A percentile compares a stretch with the other conserved stretches of the same genome.
Evolutionary conservation across 53 echinoderm and acorn worm species (phyloP).

Genomic region (Luidia sarsii): DNA sequence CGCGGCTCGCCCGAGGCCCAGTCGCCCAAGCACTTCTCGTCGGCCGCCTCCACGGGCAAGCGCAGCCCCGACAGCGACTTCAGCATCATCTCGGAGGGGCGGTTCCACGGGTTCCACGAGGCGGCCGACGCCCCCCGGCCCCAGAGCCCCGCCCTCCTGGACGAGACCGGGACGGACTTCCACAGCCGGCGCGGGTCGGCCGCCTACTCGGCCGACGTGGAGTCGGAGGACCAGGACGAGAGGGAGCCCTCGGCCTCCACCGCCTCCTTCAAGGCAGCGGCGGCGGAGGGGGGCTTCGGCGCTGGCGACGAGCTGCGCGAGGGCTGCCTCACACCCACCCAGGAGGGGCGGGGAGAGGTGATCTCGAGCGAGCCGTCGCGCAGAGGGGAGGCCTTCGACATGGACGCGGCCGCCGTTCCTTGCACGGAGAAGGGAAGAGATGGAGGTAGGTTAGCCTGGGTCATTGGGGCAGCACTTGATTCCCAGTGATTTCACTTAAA

Average conservation of each 20-base stretch:
- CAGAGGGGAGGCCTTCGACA: no score
- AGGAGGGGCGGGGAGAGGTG: slow-evolving; percentile 27
- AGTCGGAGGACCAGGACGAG: slow-evolving; percentile 92
- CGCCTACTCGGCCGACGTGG: slow-evolving; percentile 92
- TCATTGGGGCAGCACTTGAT: no score
- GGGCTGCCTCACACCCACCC: slow-evolving; percentile 66
- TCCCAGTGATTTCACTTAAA: no score
- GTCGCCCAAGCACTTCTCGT: slow-evolving; percentile 93
- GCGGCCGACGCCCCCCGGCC: no score
- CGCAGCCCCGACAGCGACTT: slow-evolving; percentile 99
- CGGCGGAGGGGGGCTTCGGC: no score
- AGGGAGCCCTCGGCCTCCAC: slow-evolving; percentile 39
- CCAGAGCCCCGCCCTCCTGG: slow-evolving; percentile 55
- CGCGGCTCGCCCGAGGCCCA: slow-evolving; percentile 83
- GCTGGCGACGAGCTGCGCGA: slow-evolving; percentile 63
- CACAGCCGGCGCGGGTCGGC: slow-evolving; percentile 82
- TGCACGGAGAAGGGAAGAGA: no score
- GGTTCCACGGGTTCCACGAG: slow-evolving; percentile 81
- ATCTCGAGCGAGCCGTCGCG: no score
- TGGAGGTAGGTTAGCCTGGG: no score
- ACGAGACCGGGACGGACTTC: slow-evolving; percentile 69
- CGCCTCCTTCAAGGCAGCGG: slow-evolving; percentile 65
- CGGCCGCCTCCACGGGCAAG: slow-evolving; percentile 90
- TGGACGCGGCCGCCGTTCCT: no score
- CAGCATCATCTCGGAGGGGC: slow-evolving; percentile 92